These are phyloP conservation scores for Alloplasta piceator DNA, from an alignment of 2,888 invertebrate species.

Conservation along the genomic window DNA sequence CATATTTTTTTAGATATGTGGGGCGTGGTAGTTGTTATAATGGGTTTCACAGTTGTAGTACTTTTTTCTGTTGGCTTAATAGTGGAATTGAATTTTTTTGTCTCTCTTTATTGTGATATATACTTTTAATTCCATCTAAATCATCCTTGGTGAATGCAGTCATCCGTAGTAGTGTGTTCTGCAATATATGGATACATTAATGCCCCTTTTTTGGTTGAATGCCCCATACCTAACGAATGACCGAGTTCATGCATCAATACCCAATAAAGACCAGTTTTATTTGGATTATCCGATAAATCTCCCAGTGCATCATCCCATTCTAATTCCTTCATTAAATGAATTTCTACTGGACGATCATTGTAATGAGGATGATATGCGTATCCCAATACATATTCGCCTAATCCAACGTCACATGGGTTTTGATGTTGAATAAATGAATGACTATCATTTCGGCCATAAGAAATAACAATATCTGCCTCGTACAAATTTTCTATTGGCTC, in stretches of 20 bases:
- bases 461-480: background rate
- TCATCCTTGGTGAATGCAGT: slow-evolving; percentile 1
- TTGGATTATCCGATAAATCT: background rate
- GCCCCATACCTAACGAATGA: background rate
- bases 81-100: background rate
- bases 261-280: slow-evolving; percentile 1
- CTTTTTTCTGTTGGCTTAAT: background rate
- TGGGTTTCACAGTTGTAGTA: background rate
- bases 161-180: background rate
- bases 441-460: background rate
- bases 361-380: background rate
- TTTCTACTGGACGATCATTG: background rate
- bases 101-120: background rate
- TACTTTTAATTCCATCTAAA: background rate
- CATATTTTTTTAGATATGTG: background rate
- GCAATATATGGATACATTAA: slow-evolving; percentile 6
- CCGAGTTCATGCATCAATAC: slow-evolving; percentile 9
- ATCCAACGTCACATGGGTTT: background rate
- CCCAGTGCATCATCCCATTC: background rate
- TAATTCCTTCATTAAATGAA: background rate
- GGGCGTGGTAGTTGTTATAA: background rate
- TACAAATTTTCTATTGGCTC: no score
- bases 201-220: background rate
- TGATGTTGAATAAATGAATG: background rate
- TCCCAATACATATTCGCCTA: background rate